Evolutionary conservation across 2,797 vertebrate species (phyloP).

Genomic region (Argentina silus): DNA sequence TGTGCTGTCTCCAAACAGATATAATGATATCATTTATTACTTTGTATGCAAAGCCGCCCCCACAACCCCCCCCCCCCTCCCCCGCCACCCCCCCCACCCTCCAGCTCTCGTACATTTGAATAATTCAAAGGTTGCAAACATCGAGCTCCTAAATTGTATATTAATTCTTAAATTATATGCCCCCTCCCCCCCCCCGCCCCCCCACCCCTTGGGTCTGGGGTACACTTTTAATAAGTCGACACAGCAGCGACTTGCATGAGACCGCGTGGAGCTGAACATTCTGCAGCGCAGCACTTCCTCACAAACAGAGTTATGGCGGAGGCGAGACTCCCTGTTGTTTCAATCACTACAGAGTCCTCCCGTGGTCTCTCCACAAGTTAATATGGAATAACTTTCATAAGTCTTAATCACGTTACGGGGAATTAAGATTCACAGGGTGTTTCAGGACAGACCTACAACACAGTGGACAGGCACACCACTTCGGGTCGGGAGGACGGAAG

Average conservation of each 20-base stretch:
- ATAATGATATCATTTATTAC: conserved; percentile 62
- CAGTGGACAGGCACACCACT: no score
- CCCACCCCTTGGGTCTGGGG: conserved; percentile 43
- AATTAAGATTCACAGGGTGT: conserved; percentile 27
- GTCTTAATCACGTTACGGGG: conserved; percentile 59
- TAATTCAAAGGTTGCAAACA: conserved; percentile 73
- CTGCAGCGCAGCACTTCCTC: conserved; percentile 36
- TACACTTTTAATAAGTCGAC: conserved; percentile 71
- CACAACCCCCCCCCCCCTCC: conserved; percentile 6
- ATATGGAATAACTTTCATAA: conserved; percentile 55
- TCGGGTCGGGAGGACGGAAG: no score
- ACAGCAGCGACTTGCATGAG: conserved; percentile 48
- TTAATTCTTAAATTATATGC: conserved; percentile 76
- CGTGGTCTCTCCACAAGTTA: conserved; percentile 48
- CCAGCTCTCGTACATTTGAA: conserved; percentile 64
- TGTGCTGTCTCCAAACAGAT: conserved; percentile 49
- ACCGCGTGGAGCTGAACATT: conserved; percentile 30
- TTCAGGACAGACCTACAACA: no score
- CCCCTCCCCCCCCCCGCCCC: conserved; percentile 25
- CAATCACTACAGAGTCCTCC: conserved; percentile 31
- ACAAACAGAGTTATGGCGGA: conserved; percentile 49
- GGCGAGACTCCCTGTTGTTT: conserved; percentile 49
- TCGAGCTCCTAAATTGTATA: conserved; percentile 73
- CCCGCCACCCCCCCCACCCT: conserved; percentile 38
- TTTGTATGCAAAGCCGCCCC: conserved; percentile 64